These are phyloP conservation scores for Esox niger DNA, from an alignment of 2,113 vertebrate species.

Conservation along the genomic window DNA sequence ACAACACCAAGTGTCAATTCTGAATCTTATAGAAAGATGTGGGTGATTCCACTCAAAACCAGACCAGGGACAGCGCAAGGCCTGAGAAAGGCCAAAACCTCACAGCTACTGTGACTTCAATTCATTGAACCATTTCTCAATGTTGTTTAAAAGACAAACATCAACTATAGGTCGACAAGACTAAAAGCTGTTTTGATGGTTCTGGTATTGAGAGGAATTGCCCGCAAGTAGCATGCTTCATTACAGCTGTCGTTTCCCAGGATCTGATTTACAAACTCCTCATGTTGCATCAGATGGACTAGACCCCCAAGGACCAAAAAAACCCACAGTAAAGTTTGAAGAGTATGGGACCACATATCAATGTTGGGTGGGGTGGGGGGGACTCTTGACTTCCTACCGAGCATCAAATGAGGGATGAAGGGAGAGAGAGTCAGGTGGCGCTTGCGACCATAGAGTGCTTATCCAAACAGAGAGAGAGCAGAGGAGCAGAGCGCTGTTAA, in stretches of 20 bases:
- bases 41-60: neutral
- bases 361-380: neutral
- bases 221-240: no score
- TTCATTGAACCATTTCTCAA: neutral
- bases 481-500: constrained; percentile 40
- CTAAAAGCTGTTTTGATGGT: no score
- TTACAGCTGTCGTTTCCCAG: no score
- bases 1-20: constrained; percentile 2
- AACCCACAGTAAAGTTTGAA: neutral
- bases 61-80: neutral
- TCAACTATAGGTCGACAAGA: no score
- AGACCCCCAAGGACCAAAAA: neutral
- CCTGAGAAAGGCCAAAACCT: neutral
- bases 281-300: no score
- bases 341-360: constrained; percentile 8
- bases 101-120: neutral
- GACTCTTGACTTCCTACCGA: constrained; percentile 10
- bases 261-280: no score
- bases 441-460: constrained; percentile 34
- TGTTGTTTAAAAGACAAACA: neutral
- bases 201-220: no score
- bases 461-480: constrained; percentile 29
- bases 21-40: neutral
- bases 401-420: constrained; percentile 7
- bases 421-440: constrained; percentile 40